These are phyloP conservation scores for Germaria angustata DNA, from an alignment of 2,888 invertebrate species.

Conservation along the genomic window DNA sequence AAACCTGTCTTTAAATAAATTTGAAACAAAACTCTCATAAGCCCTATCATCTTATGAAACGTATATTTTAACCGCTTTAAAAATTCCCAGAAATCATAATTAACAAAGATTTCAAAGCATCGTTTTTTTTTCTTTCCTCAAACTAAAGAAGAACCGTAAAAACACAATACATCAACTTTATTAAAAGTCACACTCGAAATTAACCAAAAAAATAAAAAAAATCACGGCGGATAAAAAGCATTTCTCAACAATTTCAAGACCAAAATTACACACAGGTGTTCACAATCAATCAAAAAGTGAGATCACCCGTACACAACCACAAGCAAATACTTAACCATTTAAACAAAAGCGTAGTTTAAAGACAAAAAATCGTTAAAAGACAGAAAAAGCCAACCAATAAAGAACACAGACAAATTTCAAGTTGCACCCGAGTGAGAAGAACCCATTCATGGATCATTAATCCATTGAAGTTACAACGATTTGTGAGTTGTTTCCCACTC, in stretches of 20 bases:
- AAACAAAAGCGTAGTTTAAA: slow-evolving; percentile 54
- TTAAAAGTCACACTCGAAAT: slow-evolving; percentile 12
- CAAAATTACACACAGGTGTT: slow-evolving; percentile 60
- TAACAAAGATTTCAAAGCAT: background rate
- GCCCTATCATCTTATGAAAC: background rate
- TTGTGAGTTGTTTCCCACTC: background rate
- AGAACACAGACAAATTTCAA: slow-evolving; percentile 32
- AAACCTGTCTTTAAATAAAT: background rate
- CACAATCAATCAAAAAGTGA: slow-evolving; percentile 64
- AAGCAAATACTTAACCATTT: slow-evolving; percentile 37
- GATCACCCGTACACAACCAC: slow-evolving; percentile 49
- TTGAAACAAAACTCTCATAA: background rate
- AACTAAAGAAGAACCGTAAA: background rate
- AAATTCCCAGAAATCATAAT: slow-evolving; percentile 34
- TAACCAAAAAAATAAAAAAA: slow-evolving; percentile 6
- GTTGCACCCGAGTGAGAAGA: slow-evolving; percentile 45
- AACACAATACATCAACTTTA: slow-evolving; percentile 30
- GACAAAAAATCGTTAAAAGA: background rate
- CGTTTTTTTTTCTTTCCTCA: background rate
- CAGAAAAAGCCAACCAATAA: background rate
- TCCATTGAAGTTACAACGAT: background rate
- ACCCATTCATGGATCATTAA: slow-evolving; percentile 19
- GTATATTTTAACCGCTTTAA: background rate
- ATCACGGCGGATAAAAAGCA: slow-evolving; percentile 36
- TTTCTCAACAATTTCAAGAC: slow-evolving; percentile 40